Conservation (phyloP, 2,113 vertebrate species). For the Sprattus sprattus region DNA sequence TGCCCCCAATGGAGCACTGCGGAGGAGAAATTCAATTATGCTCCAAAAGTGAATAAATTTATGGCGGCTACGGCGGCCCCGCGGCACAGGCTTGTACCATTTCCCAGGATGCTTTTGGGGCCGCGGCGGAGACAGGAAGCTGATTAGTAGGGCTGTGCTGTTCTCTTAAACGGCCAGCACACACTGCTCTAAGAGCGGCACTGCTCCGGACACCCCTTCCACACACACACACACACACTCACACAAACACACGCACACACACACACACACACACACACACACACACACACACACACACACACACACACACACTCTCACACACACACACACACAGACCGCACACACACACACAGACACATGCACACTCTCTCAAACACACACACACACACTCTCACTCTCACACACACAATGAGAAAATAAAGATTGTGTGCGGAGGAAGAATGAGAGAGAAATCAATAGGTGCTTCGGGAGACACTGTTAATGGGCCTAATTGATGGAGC, state of each 20-base stretch:
- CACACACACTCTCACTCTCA: background rate
- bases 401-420: background rate
- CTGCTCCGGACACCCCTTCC: background rate
- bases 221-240: constrained; percentile 29
- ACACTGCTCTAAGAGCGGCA: background rate
- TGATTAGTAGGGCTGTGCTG: constrained; percentile 55
- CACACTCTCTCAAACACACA: background rate
- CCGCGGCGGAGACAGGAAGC: constrained; percentile 36
- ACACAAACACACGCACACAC: constrained; percentile 21
- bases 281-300: background rate
- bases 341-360: background rate
- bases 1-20: constrained; percentile 53
- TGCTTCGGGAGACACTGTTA: background rate
- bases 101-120: constrained; percentile 61
- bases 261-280: constrained; percentile 13
- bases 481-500: background rate
- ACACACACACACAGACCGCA: background rate
- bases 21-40: constrained; percentile 75
- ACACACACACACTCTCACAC: background rate
- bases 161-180: constrained; percentile 47
- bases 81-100: constrained; percentile 51
- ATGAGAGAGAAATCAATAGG: background rate
- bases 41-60: constrained; percentile 76
- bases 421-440: background rate
- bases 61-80: constrained; percentile 46